A percentile compares a stretch with the other conserved stretches of the same genome.
phyloP scores from a whole-genome alignment of 2,888 invertebrate genomes.

The Calameuta pallipes region DNA sequence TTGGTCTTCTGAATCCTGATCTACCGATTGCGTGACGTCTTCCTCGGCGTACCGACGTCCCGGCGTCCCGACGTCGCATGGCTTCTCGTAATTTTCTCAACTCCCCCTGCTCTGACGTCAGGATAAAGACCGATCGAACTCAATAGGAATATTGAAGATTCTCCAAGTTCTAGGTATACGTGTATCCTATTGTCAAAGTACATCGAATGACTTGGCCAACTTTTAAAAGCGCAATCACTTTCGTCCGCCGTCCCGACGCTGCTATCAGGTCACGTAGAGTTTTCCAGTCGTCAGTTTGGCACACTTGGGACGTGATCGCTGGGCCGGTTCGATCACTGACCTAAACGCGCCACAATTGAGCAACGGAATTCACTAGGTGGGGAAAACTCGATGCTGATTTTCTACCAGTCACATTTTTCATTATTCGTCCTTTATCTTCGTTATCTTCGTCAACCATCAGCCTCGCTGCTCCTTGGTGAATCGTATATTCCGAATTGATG shows the following conservation, averaged over 20 bases:
- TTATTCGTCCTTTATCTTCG: background rate
- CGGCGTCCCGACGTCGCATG: background rate
- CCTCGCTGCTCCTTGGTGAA: background rate
- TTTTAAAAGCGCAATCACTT: too few relatives aligned
- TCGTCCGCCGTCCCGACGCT: too few relatives aligned
- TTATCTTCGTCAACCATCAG: background rate
- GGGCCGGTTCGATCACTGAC: constrained; percentile 1
- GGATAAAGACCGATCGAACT: background rate
- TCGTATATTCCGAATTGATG: background rate
- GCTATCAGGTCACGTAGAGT: background rate
- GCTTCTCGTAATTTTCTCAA: background rate
- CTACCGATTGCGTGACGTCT: background rate
- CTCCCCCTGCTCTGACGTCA: background rate
- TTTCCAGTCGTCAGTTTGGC: background rate
- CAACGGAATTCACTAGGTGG: background rate
- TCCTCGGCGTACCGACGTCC: background rate
- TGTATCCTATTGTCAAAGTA: too few relatives aligned
- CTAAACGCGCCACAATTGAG: background rate
- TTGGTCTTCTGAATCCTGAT: background rate
- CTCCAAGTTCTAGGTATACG: background rate
- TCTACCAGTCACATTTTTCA: background rate
- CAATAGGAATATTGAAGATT: background rate
- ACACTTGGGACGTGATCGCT: background rate
- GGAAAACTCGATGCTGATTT: background rate
- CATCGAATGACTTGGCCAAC: too few relatives aligned